Percentiles rank a stretch among this genome's conserved stretches.
phyloP scores from a whole-genome alignment of 2,888 invertebrate species.

The Pseudococcus viburni region DNA sequence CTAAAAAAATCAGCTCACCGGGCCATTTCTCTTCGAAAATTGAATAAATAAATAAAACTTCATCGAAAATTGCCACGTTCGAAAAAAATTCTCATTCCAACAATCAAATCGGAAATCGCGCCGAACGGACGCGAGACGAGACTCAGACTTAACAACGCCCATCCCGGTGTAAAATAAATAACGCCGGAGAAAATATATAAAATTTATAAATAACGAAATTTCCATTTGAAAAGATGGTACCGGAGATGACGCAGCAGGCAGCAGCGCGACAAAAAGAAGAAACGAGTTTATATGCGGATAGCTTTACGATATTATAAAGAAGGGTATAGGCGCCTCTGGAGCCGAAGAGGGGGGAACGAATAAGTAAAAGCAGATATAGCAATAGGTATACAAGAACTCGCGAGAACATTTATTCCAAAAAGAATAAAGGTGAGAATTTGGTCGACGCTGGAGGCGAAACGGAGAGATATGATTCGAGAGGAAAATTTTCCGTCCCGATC shows the following conservation, averaged over 20 bases:
- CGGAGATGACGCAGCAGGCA: neutral
- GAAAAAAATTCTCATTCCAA: neutral
- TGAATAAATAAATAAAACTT: neutral
- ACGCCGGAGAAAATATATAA: neutral
- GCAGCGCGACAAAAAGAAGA: neutral
- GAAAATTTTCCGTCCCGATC: neutral
- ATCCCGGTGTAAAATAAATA: neutral
- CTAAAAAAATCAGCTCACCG: too few species aligned
- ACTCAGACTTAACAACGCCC: neutral
- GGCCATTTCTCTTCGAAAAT: too few species aligned
- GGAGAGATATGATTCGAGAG: neutral
- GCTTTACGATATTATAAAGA: neutral
- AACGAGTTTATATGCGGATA: neutral
- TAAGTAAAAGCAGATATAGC: neutral
- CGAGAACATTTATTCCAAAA: neutral
- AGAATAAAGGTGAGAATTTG: slow-evolving; percentile 1
- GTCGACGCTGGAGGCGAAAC: neutral
- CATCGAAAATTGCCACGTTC: neutral
- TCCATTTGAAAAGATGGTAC: slow-evolving; percentile 14
- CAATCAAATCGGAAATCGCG: neutral
- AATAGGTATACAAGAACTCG: neutral
- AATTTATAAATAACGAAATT: slow-evolving; percentile 9
- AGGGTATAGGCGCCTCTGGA: neutral
- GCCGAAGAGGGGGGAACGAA: neutral
- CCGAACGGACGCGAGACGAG: neutral